Base-by-base conservation (phyloP, 2,113 vertebrate species). In the Channa argus region DNA sequence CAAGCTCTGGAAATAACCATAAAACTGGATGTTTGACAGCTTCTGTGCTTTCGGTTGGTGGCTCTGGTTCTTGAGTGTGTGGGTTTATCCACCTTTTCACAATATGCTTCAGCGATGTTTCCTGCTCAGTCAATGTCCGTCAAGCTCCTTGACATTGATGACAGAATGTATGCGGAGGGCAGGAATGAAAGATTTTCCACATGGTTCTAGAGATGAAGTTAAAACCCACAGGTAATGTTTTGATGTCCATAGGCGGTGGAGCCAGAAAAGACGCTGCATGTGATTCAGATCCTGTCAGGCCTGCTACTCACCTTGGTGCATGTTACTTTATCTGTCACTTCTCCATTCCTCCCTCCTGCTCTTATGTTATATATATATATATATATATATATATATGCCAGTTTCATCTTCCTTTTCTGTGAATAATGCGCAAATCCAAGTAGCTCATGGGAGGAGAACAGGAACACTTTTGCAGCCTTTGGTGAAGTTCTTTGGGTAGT, bases 221-320 rank as follows among this genome's bases (percentile, higher is more conserved):
- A 24, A 24, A 24, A 24, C 24, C 24, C 24, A 24, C 24, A 24
- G 24, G 24, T 24, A 24, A 69, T 84, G 66, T 88, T 85, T 86
- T 75, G 63, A 77, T 86, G 84, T 89, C 80, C 72, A 77, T 44
- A 79, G 79, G 70, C 66, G 5, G 41, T 2, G 51, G 71, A 39
- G 73, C 63, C 44, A 36, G 51, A 6, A 13, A 62, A 53, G 61
- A 72, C 24, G 13, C 54, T 7, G 39, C 13, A 43, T 37, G 60
- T 36, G 68, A 52, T 64, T 75, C 84, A 71, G 69, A 81, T 13
- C 61, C 6, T 12, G 4, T 46, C 63, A 24, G 73, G 65, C 70
- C 74, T 36, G 64, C 75, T 74, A 75, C 5, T 56, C 39, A 45
- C 52, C 58, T 62, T n/a, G 0, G 34, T 38, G 63, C 37, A 49